Conservation (phyloP, 2,888 invertebrate genomes). For the Aspidapion aeneum region DNA sequence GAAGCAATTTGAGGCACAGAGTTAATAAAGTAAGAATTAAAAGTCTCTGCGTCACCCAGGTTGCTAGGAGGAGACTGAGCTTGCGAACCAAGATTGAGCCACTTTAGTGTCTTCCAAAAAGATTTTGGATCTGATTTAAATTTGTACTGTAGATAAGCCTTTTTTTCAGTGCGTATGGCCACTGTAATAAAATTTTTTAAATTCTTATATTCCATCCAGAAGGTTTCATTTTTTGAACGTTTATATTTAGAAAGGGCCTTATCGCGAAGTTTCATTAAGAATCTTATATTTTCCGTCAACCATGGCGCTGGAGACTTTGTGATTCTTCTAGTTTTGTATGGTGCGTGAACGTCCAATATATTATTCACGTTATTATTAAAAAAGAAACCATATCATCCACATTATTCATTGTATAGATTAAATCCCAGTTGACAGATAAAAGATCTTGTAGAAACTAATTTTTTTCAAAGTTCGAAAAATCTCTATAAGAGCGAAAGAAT, state of each 20-base stretch:
- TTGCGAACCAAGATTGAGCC: too few relatives aligned
- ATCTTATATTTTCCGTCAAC: too few relatives aligned
- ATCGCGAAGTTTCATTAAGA: too few relatives aligned
- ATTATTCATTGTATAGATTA: neutral
- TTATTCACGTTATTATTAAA: too few relatives aligned
- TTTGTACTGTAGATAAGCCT: neutral
- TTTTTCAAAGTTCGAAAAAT: too few relatives aligned
- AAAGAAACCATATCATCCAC: neutral
- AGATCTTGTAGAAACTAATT: neutral
- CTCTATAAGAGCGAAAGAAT: neutral
- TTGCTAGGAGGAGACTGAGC: too few relatives aligned
- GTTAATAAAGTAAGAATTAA: neutral
- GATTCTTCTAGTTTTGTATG: too few relatives aligned
- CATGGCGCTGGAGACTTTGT: too few relatives aligned
- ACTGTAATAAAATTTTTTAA: too few relatives aligned
- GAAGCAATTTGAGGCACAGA: neutral
- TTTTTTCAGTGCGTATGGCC: neutral
- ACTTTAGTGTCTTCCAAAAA: neutral
- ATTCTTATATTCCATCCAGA: neutral
- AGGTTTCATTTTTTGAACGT: neutral
- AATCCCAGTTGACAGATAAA: neutral
- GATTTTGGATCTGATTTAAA: neutral
- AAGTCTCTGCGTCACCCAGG: neutral
- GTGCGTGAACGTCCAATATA: too few relatives aligned
- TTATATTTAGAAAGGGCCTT: neutral